Evolutionary conservation across 2,888 invertebrate genomes (phyloP).

Genomic region (Brachycybe producta): DNA sequence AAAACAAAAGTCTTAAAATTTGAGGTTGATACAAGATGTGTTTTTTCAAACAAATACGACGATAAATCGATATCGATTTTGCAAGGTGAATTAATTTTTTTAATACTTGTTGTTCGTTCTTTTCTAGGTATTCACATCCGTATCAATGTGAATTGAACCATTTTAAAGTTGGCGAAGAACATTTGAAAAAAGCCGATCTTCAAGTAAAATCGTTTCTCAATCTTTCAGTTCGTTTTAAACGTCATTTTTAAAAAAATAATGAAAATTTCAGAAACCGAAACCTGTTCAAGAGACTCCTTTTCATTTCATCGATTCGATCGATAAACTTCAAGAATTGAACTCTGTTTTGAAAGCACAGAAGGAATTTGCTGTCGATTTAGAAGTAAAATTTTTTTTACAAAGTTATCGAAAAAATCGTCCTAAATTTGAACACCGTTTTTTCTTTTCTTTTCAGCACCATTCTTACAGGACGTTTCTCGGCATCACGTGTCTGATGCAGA

Average conservation of each 20-base stretch:
- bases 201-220: slow-evolving; percentile 23
- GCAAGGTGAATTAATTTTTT: too few relatives aligned
- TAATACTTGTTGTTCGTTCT: neutral
- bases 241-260: slow-evolving; percentile 11
- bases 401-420: neutral
- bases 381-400: slow-evolving; percentile 29
- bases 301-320: slow-evolving; percentile 51
- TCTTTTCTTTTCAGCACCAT: slow-evolving; percentile 51
- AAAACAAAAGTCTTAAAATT: neutral
- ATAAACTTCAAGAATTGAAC: slow-evolving; percentile 50
- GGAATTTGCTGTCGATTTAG: slow-evolving; percentile 77
- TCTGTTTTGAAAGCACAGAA: slow-evolving; percentile 49
- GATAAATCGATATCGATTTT: too few relatives aligned
- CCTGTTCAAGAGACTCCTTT: slow-evolving; percentile 50
- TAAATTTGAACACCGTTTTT: neutral
- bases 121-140: slow-evolving; percentile 63
- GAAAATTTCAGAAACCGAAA: slow-evolving; percentile 37
- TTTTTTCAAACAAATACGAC: too few relatives aligned
- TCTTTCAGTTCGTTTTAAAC: slow-evolving; percentile 14
- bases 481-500: slow-evolving; percentile 88
- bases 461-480: slow-evolving; percentile 84
- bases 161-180: slow-evolving; percentile 45
- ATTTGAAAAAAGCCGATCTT: slow-evolving; percentile 38
- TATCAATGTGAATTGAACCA: slow-evolving; percentile 70
- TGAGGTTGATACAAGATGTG: too few relatives aligned